A percentile compares a stretch with the other conserved stretches of the same genome.
These are phyloP conservation scores for Mohoua ochrocephala DNA, from an alignment of 2,113 vertebrate genomes.

Conservation along the genomic window DNA sequence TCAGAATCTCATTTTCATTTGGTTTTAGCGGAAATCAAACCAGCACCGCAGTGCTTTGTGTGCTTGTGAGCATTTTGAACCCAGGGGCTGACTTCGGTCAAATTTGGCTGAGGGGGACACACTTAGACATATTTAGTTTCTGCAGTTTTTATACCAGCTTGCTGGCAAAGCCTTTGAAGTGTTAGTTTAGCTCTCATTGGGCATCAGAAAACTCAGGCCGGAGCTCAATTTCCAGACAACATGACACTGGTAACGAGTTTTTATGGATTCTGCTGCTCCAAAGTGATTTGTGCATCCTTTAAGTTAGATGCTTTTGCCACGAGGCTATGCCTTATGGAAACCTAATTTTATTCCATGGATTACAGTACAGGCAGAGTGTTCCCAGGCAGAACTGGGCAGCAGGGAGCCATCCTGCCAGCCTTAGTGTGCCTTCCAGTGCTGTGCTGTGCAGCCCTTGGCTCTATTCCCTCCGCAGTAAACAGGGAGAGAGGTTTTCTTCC, in stretches of 20 bases:
- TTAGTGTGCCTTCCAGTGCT: not conserved
- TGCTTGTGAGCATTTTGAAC: not conserved
- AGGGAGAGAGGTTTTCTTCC: not conserved
- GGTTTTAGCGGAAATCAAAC: not conserved
- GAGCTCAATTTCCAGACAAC: not conserved
- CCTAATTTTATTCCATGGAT: not conserved
- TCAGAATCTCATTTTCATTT: not conserved
- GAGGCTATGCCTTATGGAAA: not conserved
- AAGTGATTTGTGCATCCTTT: not conserved
- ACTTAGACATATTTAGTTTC: not conserved
- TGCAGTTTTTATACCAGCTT: not conserved
- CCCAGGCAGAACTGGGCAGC: not conserved
- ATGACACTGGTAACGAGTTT: not conserved
- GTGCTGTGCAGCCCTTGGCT: not conserved
- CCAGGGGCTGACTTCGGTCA: not conserved
- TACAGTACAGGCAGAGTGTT: not conserved
- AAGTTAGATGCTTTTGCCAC: not conserved
- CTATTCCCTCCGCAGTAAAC: not conserved
- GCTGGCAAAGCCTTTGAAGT: not conserved
- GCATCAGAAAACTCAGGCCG: not conserved
- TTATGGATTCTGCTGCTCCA: not conserved
- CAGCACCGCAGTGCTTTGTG: not conserved
- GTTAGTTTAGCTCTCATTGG: not conserved
- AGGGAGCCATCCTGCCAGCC: not conserved
- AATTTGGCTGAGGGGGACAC: not conserved